Base-by-base conservation (phyloP, 2,888 invertebrate genomes). In the Dryadula phaetusa region DNA sequence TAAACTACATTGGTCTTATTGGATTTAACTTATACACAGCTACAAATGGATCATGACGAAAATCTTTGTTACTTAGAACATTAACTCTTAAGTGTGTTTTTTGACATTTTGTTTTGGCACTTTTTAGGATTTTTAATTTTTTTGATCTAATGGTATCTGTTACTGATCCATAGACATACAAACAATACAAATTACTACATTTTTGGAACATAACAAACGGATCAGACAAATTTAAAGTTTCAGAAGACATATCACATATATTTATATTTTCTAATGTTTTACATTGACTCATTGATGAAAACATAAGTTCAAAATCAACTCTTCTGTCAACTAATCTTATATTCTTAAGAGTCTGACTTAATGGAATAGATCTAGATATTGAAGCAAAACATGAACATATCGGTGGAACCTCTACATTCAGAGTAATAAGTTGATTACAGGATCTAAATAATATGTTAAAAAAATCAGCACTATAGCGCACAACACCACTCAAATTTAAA, bases 221-320 rank as follows among this genome's bases (percentile, higher is more conserved):
- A 74, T 86, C 76, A 28, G 76, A 75, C 20, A 86, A 53, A 44
- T 79, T 74, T 70, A 78, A 80, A 62, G 53, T 70, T 16, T 80
- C 74, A 40, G 62, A 60, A 6, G 66, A 53, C 52, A 66, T 71
- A 53, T 89, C 88, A 69, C 77, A 37, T 53, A 90, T 69, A 73
- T 82, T 76, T 69, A 91, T 77, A 78, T 87, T 90, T 80, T 90
- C 88, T 72, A 91, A 76, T 28, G 74, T 79, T 28, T 63, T 73
- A 78, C 87, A 87, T 73, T 84, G 79, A 64, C 83, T 81, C 65
- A 90, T 76, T 58, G 81, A 75, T 52, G 76, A 69, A 74, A 88
- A 86, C 61, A 90, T 66, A n/a, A 66, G 72, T 25, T 75, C 73
- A 54, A 84, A 85, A 78, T 87, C 80, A 66, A 89, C 82, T 53